A percentile compares a stretch with the other conserved stretches of the same genome.
Evolutionary conservation across 1,140 invertebrate species (phyloP).

Genomic region (Chymomyza costata): DNA sequence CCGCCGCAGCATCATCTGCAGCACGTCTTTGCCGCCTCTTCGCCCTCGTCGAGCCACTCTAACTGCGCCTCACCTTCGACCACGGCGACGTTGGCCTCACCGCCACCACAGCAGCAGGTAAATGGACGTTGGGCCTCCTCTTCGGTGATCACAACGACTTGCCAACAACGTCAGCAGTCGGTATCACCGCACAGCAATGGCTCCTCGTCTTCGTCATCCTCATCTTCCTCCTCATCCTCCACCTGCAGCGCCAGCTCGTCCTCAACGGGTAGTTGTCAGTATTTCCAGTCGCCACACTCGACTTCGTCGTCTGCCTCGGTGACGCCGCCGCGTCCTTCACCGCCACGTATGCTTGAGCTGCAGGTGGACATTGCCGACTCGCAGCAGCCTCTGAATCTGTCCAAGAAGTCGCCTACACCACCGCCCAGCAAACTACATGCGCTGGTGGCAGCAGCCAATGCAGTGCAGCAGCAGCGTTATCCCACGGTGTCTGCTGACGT

Average conservation of each 20-base stretch:
- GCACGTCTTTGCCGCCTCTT: slow-evolving; percentile 25
- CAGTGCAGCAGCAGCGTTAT: slow-evolving; percentile 52
- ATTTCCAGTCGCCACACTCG: slow-evolving; percentile 75
- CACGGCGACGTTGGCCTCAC: slow-evolving; percentile 22
- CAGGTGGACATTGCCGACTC: slow-evolving; percentile 88
- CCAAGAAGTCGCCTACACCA: slow-evolving; percentile 90
- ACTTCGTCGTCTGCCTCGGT: slow-evolving; percentile 77
- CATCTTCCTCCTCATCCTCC: slow-evolving; percentile 47
- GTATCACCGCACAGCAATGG: slow-evolving; percentile 55
- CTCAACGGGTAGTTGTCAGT: slow-evolving; percentile 67
- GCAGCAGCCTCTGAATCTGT: slow-evolving; percentile 89
- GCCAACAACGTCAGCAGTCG: slow-evolving; percentile 73
- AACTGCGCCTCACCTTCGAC: slow-evolving; percentile 32
- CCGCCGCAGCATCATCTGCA: slow-evolving; percentile 22
- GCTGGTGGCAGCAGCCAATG: slow-evolving; percentile 59
- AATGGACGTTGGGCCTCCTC: slow-evolving; percentile 42
- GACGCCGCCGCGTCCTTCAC: slow-evolving; percentile 77
- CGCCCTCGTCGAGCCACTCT: slow-evolving; percentile 31
- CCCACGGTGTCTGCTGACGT: slow-evolving; percentile 66
- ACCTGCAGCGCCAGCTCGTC: slow-evolving; percentile 38
- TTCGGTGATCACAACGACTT: slow-evolving; percentile 76
- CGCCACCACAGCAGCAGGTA: slow-evolving; percentile 21
- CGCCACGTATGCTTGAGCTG: slow-evolving; percentile 79
- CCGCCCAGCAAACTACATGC: slow-evolving; percentile 78
- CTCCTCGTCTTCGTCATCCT: slow-evolving; percentile 40